phyloP scores from a whole-genome alignment of 1,140 invertebrate genomes.

The Eurosta solidaginis region DNA sequence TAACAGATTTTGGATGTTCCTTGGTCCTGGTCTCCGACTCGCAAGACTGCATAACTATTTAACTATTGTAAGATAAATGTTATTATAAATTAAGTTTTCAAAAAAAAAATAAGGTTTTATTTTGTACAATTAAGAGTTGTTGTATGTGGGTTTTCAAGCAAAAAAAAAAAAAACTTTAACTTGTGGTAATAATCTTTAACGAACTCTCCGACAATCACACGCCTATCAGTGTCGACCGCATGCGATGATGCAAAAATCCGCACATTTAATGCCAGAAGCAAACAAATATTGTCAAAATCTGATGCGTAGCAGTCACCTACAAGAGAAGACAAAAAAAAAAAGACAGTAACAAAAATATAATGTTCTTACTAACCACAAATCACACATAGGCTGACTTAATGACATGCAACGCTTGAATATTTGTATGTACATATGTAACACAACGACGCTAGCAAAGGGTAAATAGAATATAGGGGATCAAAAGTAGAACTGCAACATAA shows the following conservation, averaged over 20 bases:
- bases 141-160: no score
- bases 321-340: not conserved
- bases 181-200: not conserved
- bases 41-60: no score
- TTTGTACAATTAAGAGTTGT: no score
- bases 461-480: not conserved
- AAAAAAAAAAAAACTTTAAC: no score
- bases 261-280: not conserved
- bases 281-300: not conserved
- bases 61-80: no score
- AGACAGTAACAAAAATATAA: not conserved
- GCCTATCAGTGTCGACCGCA: not conserved
- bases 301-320: not conserved
- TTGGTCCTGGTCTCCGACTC: no score
- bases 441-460: not conserved
- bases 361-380: not conserved
- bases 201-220: not conserved
- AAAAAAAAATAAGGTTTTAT: no score
- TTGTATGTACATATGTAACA: not conserved
- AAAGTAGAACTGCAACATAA: not conserved
- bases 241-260: slow-evolving; percentile 11
- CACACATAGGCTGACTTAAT: not conserved
- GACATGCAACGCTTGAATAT: not conserved
- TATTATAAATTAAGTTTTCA: no score
- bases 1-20: no score